A percentile compares a stretch with the other conserved stretches of the same genome.
phyloP scores from a whole-genome alignment of 1,140 invertebrate species.

The Babylonia areolata region DNA sequence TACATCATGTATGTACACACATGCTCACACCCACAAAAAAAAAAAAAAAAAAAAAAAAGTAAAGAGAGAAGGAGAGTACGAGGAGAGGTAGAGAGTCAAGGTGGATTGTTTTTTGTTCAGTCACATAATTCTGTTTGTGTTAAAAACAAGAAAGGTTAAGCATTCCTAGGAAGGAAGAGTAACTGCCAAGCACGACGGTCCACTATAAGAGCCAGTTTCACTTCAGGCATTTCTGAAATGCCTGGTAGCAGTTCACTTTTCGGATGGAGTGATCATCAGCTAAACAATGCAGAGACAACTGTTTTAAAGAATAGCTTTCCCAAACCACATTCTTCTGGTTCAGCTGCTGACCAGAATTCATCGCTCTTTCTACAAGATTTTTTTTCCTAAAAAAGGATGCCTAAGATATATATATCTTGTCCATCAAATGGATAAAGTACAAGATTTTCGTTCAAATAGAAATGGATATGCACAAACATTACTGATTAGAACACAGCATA shows the following conservation, averaged over 20 bases:
- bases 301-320: no score
- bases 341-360: no score
- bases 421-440: background rate
- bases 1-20: background rate
- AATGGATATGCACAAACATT: background rate
- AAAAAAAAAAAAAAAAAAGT: background rate
- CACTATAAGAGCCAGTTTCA: background rate
- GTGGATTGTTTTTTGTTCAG: background rate
- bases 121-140: background rate
- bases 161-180: background rate
- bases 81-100: background rate
- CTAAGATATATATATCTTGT: no score
- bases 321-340: no score
- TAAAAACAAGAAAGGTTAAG: background rate
- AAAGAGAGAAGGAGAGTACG: no score
- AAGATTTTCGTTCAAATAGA: background rate
- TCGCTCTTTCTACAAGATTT: background rate
- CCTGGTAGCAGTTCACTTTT: no score
- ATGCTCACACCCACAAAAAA: background rate
- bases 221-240: no score
- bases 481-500: no score
- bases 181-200: slow-evolving; percentile 17
- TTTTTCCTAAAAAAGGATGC: background rate
- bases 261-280: no score
- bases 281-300: no score